These are phyloP conservation scores for Phasianus colchicus DNA, from an alignment of 2,113 vertebrate genomes.

Conservation along the genomic window DNA sequence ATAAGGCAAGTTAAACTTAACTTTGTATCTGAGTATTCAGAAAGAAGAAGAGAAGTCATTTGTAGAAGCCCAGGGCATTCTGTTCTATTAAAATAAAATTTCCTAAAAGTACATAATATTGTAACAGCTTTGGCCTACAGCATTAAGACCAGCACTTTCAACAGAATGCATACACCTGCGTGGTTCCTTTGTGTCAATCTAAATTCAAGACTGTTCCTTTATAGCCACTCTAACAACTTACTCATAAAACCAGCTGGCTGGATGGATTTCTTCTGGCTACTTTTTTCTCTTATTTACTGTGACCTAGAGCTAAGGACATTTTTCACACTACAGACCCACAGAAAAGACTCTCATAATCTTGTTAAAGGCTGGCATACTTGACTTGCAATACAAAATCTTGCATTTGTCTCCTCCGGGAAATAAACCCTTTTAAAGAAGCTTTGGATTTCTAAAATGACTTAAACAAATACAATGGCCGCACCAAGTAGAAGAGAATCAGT, in stretches of 20 bases:
- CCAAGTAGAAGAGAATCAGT: conserved; percentile 17
- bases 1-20: background rate
- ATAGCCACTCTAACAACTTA: background rate
- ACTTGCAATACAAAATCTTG: conserved; percentile 24
- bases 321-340: conserved; percentile 27
- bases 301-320: conserved; percentile 57
- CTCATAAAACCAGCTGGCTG: background rate
- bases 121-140: background rate
- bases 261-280: conserved; percentile 10
- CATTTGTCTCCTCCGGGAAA: conserved; percentile 58
- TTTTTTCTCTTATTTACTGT: background rate
- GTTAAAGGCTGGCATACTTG: conserved; percentile 37
- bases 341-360: conserved; percentile 53
- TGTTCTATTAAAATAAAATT: background rate
- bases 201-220: background rate
- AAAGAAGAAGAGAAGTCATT: background rate
- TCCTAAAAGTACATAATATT: background rate
- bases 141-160: background rate
- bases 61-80: background rate
- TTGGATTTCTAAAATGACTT: conserved; percentile 49
- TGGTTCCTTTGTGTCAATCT: background rate
- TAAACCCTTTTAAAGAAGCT: conserved; percentile 45
- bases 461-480: conserved; percentile 44
- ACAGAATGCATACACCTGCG: background rate
- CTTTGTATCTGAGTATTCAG: background rate